phyloP scores from a whole-genome alignment of 2,797 vertebrate genomes.

The Liparis tanakae region DNA sequence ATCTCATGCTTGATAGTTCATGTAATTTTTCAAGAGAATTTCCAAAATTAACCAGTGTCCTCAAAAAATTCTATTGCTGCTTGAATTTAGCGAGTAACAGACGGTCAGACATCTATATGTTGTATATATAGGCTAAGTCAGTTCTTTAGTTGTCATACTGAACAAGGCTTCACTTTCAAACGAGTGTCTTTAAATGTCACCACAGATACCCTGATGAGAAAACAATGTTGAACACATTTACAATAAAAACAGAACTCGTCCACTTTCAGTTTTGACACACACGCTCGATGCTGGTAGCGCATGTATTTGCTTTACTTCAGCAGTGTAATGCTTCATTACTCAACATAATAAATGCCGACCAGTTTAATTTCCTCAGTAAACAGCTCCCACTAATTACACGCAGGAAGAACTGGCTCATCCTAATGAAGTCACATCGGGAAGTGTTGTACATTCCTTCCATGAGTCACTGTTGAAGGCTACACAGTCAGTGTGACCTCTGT shows the following conservation, averaged over 20 bases:
- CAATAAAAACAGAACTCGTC: constrained; percentile 19
- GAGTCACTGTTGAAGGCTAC: constrained; percentile 29
- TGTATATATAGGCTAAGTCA: not conserved
- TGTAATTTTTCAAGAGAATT: not conserved
- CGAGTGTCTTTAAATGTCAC: constrained; percentile 5
- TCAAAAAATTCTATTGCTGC: not conserved
- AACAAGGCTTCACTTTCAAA: not conserved
- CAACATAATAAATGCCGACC: constrained; percentile 49
- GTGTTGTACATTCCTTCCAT: constrained; percentile 58
- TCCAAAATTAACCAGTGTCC: not conserved
- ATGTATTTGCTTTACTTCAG: constrained; percentile 33
- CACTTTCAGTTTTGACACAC: constrained; percentile 4
- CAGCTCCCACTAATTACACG: constrained; percentile 59
- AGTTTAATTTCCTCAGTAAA: constrained; percentile 72
- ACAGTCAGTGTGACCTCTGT: constrained; percentile 23
- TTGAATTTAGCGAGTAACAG: constrained; percentile 6
- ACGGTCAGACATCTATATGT: not conserved
- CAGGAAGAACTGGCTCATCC: constrained; percentile 64
- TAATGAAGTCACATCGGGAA: constrained; percentile 64
- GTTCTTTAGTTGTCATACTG: not conserved
- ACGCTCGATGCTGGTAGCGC: not conserved
- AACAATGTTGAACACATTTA: constrained; percentile 14
- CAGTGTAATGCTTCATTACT: constrained; percentile 35
- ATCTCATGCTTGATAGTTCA: not conserved
- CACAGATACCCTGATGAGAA: not conserved